Base-by-base conservation (phyloP, 2,797 vertebrate species). In the Gallirallus australis region DNA sequence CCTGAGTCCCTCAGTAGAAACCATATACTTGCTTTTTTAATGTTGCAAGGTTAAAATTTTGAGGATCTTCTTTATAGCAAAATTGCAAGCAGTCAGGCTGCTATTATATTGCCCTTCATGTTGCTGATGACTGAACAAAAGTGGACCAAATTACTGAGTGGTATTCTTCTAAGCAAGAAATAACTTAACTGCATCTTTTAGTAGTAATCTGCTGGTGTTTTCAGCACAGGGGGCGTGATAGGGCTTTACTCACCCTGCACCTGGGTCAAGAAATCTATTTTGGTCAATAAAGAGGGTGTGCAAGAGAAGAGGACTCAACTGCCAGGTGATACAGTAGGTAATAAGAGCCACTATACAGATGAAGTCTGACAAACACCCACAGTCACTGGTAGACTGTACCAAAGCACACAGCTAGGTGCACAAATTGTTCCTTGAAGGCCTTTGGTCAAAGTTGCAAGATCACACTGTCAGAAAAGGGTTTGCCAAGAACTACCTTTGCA, bases 171-270 rank as follows among this genome's bases (percentile, higher is more conserved):
- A 75, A 61, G 48, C 8, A 84, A 73, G 48, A 64, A 72, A 39
- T 56, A 2, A 61, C 37, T 31, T 31, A 37, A 72, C 23, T 56
- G 6, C 11, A 33, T 3, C 7, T 39, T 86, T 54, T 12, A 47
- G 28, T 27, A 59, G 18, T n/a, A 77, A 72, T 60, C 33, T 35
- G n/a, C 50, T 72, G 31, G 4, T 39, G 12, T 56, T 75, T 77
- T 47, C 42, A 61, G 70, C 33, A 39, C 33, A 63, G 4, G 2
- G 2, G 1, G 1, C 1, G 3, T 63, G 15, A 53, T 7, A 17
- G 31, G 15, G 15, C 4, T 70, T 72, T 70, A 40, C 3, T 63
- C 12, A 47, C 18, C 16, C 35, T 53, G 10, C 21, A n/a, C 11
- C 72, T 23, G n/a, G 65, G 19, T 20, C 37, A 40, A 61, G 33